Base-by-base conservation (phyloP, 2,888 invertebrate species). In the Theretra japonica region DNA sequence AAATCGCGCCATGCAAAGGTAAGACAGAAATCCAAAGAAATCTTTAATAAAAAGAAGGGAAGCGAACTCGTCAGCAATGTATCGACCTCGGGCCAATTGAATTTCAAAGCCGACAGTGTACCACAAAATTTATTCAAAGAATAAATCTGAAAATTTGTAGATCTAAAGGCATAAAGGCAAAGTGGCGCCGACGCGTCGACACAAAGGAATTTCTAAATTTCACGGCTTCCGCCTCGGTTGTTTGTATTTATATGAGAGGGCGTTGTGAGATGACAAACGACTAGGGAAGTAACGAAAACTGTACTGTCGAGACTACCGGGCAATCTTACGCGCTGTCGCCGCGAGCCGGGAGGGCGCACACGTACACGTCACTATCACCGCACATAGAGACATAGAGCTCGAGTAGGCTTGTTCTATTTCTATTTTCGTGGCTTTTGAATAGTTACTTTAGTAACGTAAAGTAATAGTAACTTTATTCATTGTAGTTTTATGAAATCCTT, bases 131-230 rank as follows among this genome's bases (percentile, higher is more conserved):
- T 94, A 94, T 94, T 94, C 94, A 93, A 93, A 93, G 94, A 94
- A 94, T 93, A 94, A 94, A 94, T 94, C 94, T 94, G 91, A 94
- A 94, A 94, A 94, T 93, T 94, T 93, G 94, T 92, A 92, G 91
- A 93, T 94, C 92, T 91, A 87, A 94, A 90, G 92, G 92, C 92
- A 90, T 91, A 89, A 89, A 90, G 86, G 88, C 88, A 88, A 92
- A 91, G 90, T 90, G 93, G 91, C 92, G 90, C 88, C 91, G 90
- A 91, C 88, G 88, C 89, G 88, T 83, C 91, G 86, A 91, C 90
- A 92, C 94, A 94, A 94, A 94, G 93, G 94, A 91, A 93, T 93
- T 92, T 93, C 92, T 91, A 93, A 94, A 94, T 94, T 94, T 94
- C 93, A 94, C 93, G 91, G 90, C 91, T 93, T 94, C 93, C 94